Percentiles rank a stretch among this genome's conserved stretches.
phyloP scores from a whole-genome alignment of 1,140 invertebrate species.

The Leptinotarsa defecta region DNA sequence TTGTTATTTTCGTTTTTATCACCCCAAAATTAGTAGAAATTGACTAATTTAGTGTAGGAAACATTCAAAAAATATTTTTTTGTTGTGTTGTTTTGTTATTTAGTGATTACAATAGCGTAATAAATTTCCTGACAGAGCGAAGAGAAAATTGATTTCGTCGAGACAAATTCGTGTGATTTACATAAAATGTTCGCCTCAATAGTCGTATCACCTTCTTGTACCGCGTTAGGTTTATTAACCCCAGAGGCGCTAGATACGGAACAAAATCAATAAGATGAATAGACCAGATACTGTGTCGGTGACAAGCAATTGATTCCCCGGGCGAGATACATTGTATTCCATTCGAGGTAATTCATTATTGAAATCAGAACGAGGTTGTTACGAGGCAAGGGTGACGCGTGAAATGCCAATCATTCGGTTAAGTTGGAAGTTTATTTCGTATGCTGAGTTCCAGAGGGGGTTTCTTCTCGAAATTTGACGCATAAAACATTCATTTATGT shows the following conservation, averaged over 20 bases:
- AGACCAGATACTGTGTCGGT: not conserved
- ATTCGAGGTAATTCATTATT: not conserved
- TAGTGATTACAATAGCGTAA: no score
- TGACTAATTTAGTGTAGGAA: no score
- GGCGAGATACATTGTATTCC: not conserved
- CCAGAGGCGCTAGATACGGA: conserved; percentile 1
- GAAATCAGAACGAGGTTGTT: not conserved
- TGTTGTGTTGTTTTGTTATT: no score
- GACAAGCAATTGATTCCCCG: not conserved
- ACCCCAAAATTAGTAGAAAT: no score
- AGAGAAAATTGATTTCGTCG: not conserved
- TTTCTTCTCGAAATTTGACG: no score
- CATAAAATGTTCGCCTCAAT: not conserved
- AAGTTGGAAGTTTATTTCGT: no score
- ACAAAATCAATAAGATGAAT: not conserved
- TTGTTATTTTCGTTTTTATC: no score
- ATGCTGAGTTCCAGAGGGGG: no score
- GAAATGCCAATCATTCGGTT: no score
- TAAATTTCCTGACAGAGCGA: not conserved
- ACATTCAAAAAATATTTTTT: no score
- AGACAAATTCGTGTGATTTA: not conserved
- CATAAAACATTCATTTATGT: no score
- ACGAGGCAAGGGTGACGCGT: not conserved
- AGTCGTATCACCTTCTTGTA: not conserved
- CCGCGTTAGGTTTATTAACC: not conserved